Percentiles rank a stretch among this genome's conserved stretches.
Evolutionary conservation across 2,113 vertebrate genomes (phyloP).

Genomic region (Panurus biarmicus): DNA sequence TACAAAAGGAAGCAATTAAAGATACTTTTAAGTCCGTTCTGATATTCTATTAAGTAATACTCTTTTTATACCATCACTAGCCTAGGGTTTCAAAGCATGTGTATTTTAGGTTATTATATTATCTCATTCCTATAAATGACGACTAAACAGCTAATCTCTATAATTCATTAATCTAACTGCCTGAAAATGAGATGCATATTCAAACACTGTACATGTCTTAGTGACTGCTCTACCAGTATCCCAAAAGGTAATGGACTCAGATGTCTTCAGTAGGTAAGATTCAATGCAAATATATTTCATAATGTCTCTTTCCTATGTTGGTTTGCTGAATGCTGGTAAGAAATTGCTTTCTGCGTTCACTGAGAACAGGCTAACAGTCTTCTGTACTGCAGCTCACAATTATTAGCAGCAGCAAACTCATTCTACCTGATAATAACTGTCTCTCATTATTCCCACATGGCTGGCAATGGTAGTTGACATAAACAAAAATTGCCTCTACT

Average conservation of each 20-base stretch:
- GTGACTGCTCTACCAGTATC: not conserved
- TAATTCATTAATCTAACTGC: not conserved
- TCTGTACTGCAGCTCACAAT: not conserved
- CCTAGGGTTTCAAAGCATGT: not conserved
- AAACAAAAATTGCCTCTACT: slow-evolving; percentile 40
- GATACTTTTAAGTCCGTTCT: not conserved
- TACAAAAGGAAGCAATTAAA: not conserved
- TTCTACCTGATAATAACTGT: not conserved
- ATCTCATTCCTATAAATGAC: not conserved
- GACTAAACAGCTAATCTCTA: not conserved
- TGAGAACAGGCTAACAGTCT: not conserved
- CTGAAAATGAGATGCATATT: not conserved
- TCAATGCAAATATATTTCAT: not conserved
- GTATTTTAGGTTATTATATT: not conserved
- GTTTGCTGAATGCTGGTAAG: not conserved
- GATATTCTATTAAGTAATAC: not conserved
- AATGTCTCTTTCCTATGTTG: not conserved
- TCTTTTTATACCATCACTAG: not conserved
- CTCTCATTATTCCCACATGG: not conserved
- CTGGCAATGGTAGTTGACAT: slow-evolving; percentile 22
- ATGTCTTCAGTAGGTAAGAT: not conserved
- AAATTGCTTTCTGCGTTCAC: not conserved
- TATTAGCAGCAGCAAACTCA: not conserved
- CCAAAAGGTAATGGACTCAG: not conserved
- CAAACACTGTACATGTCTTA: not conserved